Evolutionary conservation across 2,888 invertebrate species (phyloP).

Genomic region (Coronaproctus castanopsis): DNA sequence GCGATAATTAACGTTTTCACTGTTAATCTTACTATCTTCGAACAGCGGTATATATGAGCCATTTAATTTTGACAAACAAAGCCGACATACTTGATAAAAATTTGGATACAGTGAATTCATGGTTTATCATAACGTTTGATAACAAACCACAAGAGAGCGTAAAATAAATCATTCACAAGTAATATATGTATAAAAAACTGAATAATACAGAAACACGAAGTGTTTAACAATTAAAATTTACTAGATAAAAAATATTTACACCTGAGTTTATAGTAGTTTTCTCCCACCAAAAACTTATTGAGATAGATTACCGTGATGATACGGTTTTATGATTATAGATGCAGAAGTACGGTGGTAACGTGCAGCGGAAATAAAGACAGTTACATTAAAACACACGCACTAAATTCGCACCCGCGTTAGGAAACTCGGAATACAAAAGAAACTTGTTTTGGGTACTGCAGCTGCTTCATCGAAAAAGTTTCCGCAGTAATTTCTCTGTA

Average conservation of each 20-base stretch:
- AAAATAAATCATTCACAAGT: neutral
- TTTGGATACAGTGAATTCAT: slow-evolving; percentile 11
- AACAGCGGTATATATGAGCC: slow-evolving; percentile 12
- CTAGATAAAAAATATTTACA: slow-evolving; percentile 10
- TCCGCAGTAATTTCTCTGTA: no score
- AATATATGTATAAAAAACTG: neutral
- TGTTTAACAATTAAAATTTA: neutral
- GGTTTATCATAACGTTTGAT: slow-evolving; percentile 9
- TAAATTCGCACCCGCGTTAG: no score
- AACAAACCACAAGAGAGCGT: no score
- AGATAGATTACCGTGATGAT: slow-evolving; percentile 13
- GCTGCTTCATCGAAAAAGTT: neutral
- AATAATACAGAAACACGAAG: neutral
- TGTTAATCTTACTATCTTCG: slow-evolving; percentile 9
- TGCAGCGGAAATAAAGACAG: neutral
- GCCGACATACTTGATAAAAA: slow-evolving; percentile 14
- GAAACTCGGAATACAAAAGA: neutral
- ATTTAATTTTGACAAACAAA: slow-evolving; percentile 13
- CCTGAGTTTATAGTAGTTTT: slow-evolving; percentile 10
- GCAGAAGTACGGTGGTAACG: no score
- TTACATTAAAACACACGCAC: neutral
- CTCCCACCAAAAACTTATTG: slow-evolving; percentile 10
- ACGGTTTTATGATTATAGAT: slow-evolving; percentile 4
- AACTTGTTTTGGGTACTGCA: neutral
- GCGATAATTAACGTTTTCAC: neutral